Evolutionary conservation across 2,113 vertebrate genomes (phyloP).

Genomic region (Eurypyga helias): DNA sequence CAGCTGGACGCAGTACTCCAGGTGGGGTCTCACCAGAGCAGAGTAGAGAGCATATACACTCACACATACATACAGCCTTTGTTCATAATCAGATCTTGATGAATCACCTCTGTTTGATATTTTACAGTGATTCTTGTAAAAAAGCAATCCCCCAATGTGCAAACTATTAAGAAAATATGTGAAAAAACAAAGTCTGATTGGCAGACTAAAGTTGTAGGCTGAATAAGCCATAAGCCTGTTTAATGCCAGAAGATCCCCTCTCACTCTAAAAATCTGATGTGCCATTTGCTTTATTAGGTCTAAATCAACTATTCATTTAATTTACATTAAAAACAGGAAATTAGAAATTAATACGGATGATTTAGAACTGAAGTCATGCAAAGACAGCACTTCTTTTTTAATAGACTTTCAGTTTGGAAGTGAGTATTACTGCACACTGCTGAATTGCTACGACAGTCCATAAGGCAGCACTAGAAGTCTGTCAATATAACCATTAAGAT

Average conservation of each 20-base stretch:
- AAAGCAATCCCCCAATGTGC: not conserved
- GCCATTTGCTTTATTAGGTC: not conserved
- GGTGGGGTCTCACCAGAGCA: too few relatives aligned
- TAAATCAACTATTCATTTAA: not conserved
- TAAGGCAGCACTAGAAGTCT: not conserved
- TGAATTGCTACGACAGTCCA: not conserved
- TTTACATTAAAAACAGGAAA: not conserved
- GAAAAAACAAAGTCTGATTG: not conserved
- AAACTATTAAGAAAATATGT: conserved; percentile 17
- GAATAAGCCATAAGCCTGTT: not conserved
- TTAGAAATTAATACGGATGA: not conserved
- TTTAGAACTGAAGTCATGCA: not conserved
- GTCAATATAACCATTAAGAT: not conserved
- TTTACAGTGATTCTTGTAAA: not conserved
- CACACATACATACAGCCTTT: not conserved
- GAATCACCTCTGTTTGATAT: not conserved
- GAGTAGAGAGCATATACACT: too few relatives aligned
- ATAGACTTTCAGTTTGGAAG: not conserved
- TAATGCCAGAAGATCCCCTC: not conserved
- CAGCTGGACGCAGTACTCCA: too few relatives aligned
- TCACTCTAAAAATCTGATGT: not conserved
- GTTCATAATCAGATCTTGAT: not conserved
- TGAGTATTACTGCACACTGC: not conserved
- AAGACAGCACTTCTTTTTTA: not conserved
- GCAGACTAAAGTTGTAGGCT: not conserved